phyloP scores from a whole-genome alignment of 2,113 vertebrate genomes.

The Lepus americanus region DNA sequence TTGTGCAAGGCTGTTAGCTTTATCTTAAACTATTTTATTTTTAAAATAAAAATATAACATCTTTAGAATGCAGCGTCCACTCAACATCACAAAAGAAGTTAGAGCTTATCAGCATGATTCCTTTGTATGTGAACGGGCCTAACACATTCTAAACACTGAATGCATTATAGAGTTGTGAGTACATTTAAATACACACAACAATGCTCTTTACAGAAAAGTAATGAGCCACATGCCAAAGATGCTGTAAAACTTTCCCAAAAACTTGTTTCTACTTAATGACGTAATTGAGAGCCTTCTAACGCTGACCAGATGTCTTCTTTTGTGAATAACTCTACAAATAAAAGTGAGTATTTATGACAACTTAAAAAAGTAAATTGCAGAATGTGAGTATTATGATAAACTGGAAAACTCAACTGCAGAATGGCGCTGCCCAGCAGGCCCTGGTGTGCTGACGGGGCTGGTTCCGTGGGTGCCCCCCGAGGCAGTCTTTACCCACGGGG shows the following conservation, averaged over 20 bases:
- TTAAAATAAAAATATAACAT: conserved; percentile 7
- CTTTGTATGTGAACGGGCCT: conserved; percentile 5
- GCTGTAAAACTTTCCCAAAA: neutral
- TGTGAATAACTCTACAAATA: conserved; percentile 29
- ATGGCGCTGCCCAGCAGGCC: neutral
- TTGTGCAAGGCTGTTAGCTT: conserved; percentile 49
- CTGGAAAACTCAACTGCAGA: neutral
- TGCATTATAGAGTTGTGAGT: neutral
- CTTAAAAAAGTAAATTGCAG: neutral
- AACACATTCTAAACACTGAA: neutral
- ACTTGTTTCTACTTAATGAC: conserved; percentile 32
- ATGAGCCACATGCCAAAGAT: neutral
- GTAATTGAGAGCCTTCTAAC: conserved; percentile 21
- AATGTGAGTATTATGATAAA: conserved; percentile 34
- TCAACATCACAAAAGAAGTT: conserved; percentile 23
- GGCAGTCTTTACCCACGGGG: neutral
- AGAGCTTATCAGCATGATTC: conserved; percentile 49
- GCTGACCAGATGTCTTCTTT: neutral
- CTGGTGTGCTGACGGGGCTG: neutral
- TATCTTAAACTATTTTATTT: conserved; percentile 62
- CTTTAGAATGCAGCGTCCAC: conserved; percentile 34
- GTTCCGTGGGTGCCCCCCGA: neutral
- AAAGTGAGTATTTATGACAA: conserved; percentile 49
- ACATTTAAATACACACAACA: neutral
- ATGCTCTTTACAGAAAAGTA: conserved; percentile 42